These are phyloP conservation scores for Trissolcus brochymenae DNA, from an alignment of 2,888 invertebrate genomes.

Conservation along the genomic window DNA sequence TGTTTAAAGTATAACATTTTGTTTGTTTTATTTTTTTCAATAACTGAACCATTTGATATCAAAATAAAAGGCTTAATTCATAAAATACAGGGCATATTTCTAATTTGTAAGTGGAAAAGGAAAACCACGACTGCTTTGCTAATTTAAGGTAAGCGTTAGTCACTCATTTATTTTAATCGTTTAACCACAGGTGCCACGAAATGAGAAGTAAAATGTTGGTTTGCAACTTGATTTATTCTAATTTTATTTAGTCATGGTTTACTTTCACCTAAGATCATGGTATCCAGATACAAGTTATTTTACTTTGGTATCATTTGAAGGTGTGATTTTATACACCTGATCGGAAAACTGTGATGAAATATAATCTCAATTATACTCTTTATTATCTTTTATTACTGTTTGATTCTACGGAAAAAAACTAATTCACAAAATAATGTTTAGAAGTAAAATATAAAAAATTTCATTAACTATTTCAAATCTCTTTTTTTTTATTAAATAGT, in stretches of 20 bases:
- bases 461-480: too few species aligned
- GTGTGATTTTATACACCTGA: neutral
- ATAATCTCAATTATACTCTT: too few species aligned
- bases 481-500: too few species aligned
- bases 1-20: neutral
- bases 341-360: neutral
- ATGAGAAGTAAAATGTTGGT: conserved; percentile 50
- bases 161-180: conserved; percentile 76
- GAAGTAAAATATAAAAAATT: too few species aligned
- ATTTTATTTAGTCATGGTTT: conserved; percentile 23
- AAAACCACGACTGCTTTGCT: conserved; percentile 75
- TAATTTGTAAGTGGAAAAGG: conserved; percentile 76
- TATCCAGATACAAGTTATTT: neutral
- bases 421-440: too few species aligned
- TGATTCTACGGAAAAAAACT: too few species aligned
- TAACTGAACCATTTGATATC: conserved; percentile 69
- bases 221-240: conserved; percentile 50
- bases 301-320: neutral
- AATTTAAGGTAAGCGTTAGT: conserved; percentile 75
- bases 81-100: conserved; percentile 72
- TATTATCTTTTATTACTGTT: too few species aligned
- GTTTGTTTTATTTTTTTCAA: conserved; percentile 62
- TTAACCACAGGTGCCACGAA: conserved; percentile 66
- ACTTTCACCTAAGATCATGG: conserved; percentile 6
- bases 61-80: conserved; percentile 68